Evolutionary conservation across 2,888 invertebrate species (phyloP), one percentile per base, ranked within the genome.

Genomic region (Euplagia quadripunctaria): DNA sequence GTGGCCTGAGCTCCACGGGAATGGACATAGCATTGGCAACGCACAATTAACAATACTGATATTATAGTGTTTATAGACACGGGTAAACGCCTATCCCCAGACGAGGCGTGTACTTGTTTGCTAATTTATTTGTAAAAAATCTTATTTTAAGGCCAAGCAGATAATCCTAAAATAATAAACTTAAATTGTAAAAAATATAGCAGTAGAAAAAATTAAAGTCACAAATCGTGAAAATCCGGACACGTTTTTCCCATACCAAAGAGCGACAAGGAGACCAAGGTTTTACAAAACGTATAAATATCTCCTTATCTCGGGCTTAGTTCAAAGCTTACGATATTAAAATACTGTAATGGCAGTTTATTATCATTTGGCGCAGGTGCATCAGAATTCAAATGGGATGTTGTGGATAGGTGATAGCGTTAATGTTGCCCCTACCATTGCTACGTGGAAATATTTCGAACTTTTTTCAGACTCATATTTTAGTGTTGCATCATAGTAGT

Each of bases 301-400:
- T 69, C 49, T 58, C 46, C 55, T 72, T 72, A 70, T 70, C 51
- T 46, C n/a, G 3, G 43, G 64, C 17, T 66, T 78, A 67, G 72
- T 43, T 73, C 74, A 76, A 42, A 79, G 72, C 73, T 66, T 65
- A 63, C 51, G 74, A 78, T 80, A 80, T 80, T 81, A 80, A 82
- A 82, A 82, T 84, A 83, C 81, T 80, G 73, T 83, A 84, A 86
- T 82, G 66, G 73, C 71, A 74, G 75, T 86, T 80, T 82, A 83
- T 85, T 87, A 86, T 82, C 85, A 81, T 82, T 83, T 77, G 76
- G 69, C 49, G 74, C 86, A 85, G 84, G 80, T 86, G 83, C 83
- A 87, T 85, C 86, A 85, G 79, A 77, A 86, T 87, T 85, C 82
- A 79, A 85, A 86, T 84, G 71, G 76, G 74, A 71, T 83, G 79